Percentiles rank a stretch among this genome's conserved stretches.
phyloP scores from a whole-genome alignment of 2,888 invertebrate genomes.

The Conops quadrifasciatus region DNA sequence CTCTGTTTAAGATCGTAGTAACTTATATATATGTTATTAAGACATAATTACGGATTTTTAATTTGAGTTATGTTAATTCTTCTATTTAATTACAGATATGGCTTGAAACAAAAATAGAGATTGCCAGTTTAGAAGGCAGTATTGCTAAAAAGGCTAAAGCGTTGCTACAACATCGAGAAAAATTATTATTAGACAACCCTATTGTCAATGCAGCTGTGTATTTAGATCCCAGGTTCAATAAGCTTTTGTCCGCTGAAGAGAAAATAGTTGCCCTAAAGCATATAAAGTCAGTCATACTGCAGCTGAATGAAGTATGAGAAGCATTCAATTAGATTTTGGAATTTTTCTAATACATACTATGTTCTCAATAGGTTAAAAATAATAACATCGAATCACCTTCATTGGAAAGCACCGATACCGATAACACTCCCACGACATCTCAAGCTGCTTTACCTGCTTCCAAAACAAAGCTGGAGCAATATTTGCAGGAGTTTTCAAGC shows the following conservation, averaged over 20 bases:
- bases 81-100: not conserved
- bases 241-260: not conserved
- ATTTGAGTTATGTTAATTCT: too few species aligned
- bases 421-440: not conserved
- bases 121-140: too few species aligned
- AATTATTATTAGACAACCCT: not conserved
- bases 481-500: not conserved
- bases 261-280: not conserved
- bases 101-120: slow-evolving; percentile 3
- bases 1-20: not conserved
- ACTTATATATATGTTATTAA: not conserved
- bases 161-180: not conserved
- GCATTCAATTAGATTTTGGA: not conserved
- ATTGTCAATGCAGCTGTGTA: not conserved
- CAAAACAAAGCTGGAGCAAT: slow-evolving; percentile 1
- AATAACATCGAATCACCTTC: not conserved
- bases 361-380: not conserved
- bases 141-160: not conserved
- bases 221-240: not conserved
- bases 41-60: too few species aligned
- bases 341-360: not conserved
- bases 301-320: not conserved
- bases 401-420: not conserved
- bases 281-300: not conserved
- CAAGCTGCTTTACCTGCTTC: not conserved